Conservation (phyloP, 1,140 invertebrate species). For the Conopomorpha cramerella region DNA sequence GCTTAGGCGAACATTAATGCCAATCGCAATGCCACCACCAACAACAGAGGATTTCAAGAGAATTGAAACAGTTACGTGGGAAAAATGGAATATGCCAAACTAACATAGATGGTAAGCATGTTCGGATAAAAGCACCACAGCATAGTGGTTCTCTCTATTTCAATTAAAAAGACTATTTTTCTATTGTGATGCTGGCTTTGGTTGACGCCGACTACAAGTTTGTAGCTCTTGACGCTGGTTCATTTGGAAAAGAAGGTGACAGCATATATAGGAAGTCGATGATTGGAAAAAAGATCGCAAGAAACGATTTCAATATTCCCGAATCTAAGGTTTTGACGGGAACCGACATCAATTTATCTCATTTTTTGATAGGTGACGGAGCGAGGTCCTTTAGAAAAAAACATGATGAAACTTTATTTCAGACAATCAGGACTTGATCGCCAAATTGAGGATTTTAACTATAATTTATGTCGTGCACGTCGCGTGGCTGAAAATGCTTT, state of each 20-base stretch:
- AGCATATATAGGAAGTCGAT: no score
- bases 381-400: neutral
- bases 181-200: no score
- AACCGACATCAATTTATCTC: neutral
- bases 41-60: neutral
- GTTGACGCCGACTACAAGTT: no score
- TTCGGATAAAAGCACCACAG: no score
- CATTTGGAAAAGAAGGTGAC: no score
- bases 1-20: neutral
- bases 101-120: slow-evolving; percentile 1
- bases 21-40: neutral
- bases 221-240: no score
- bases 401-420: slow-evolving; percentile 5
- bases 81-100: slow-evolving; percentile 1
- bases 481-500: slow-evolving; percentile 4
- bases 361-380: neutral
- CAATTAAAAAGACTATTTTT: no score
- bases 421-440: neutral
- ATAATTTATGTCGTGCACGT: slow-evolving; percentile 3
- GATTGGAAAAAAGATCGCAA: no score
- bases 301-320: neutral
- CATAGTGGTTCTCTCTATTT: no score
- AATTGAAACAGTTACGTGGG: neutral
- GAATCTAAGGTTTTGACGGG: neutral
- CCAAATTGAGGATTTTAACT: slow-evolving; percentile 5